Evolutionary conservation across 2,888 invertebrate genomes (phyloP).

Genomic region (Macrostomum cliftonense): DNA sequence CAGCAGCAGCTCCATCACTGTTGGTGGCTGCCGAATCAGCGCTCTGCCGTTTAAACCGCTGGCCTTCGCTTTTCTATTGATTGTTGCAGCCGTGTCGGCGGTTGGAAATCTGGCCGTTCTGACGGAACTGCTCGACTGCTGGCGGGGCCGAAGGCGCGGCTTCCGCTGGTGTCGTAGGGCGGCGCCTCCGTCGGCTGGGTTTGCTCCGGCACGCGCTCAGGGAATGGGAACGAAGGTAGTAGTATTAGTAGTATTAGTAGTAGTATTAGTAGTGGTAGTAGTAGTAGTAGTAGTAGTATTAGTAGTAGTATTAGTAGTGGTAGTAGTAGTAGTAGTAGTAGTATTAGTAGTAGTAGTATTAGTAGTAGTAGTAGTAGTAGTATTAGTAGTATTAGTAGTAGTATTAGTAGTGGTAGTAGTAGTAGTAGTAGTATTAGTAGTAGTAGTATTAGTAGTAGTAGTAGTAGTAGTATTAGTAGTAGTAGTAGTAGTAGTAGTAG

Average conservation of each 20-base stretch:
- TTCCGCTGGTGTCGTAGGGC: too few relatives aligned
- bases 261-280: not conserved
- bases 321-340: not conserved
- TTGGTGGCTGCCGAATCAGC: too few relatives aligned
- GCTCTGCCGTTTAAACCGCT: too few relatives aligned
- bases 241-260: not conserved
- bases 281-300: not conserved
- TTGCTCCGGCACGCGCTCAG: too few relatives aligned
- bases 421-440: not conserved
- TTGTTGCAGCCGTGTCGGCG: too few relatives aligned
- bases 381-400: not conserved
- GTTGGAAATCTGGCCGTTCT: too few relatives aligned
- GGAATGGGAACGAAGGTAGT: not conserved
- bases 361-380: not conserved
- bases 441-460: not conserved
- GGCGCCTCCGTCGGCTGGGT: too few relatives aligned
- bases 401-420: not conserved
- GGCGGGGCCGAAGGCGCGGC: too few relatives aligned
- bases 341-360: not conserved
- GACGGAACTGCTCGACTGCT: too few relatives aligned
- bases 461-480: not conserved
- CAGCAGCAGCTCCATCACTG: too few relatives aligned
- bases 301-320: not conserved
- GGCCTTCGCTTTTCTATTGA: too few relatives aligned
- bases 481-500: not conserved